Conservation (phyloP, 2,113 vertebrate genomes). For the Catharus fuscescens region DNA sequence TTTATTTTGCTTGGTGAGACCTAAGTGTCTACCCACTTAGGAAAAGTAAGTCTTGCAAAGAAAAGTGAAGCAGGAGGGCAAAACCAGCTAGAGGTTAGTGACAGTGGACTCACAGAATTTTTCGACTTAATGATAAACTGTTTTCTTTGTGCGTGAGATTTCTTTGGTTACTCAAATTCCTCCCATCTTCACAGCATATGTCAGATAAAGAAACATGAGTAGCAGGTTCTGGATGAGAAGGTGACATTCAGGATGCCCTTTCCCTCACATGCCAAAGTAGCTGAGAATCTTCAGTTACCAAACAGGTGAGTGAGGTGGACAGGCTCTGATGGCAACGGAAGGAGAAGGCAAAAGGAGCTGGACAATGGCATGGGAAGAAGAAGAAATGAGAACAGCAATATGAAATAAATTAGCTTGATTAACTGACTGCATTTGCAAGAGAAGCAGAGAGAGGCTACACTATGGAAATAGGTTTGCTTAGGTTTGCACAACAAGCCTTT, state of each 20-base stretch:
- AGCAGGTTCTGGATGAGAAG: not conserved
- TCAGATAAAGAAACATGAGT: conserved; percentile 23
- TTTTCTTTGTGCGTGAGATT: not conserved
- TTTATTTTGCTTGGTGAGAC: not conserved
- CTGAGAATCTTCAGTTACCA: conserved; percentile 70
- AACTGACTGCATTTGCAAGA: not conserved
- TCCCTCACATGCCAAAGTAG: conserved; percentile 54
- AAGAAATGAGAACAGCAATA: not conserved
- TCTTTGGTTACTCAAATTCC: conserved; percentile 30
- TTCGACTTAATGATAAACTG: not conserved
- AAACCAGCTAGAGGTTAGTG: not conserved
- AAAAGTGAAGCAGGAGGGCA: not conserved
- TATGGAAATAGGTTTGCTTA: not conserved
- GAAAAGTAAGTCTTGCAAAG: not conserved
- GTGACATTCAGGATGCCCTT: conserved; percentile 51
- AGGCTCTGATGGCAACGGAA: not conserved
- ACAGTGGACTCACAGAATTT: not conserved
- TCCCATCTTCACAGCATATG: conserved; percentile 19
- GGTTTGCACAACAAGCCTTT: not conserved
- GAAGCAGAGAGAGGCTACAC: not conserved
- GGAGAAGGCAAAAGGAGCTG: not conserved
- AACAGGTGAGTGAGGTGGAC: conserved; percentile 61
- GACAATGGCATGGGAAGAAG: not conserved
- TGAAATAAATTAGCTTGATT: not conserved
- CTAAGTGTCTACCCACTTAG: not conserved